These are phyloP conservation scores for Bunonema sp. DNA, from an alignment of 2,888 invertebrate species.

Conservation along the genomic window DNA sequence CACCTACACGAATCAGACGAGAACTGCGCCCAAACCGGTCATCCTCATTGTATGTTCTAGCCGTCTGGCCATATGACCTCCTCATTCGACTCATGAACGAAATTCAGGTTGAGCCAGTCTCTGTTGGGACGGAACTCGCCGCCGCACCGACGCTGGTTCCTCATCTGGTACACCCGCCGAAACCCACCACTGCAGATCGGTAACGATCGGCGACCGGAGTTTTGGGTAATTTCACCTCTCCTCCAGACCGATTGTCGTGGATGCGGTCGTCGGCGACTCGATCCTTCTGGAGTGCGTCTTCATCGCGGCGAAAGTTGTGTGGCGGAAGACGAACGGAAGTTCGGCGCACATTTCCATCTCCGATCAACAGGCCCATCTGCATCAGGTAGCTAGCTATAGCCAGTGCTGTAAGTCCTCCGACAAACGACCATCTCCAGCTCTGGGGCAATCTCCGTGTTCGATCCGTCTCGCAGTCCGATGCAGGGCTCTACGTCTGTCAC, in stretches of 20 bases:
- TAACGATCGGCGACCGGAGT: no score
- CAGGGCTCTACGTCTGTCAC: conserved; percentile 20
- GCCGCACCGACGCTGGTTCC: conserved; percentile 7
- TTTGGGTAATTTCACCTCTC: no score
- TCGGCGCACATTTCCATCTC: not conserved
- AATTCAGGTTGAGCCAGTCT: conserved; percentile 7
- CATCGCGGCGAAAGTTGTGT: conserved; percentile 22
- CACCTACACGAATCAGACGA: conserved; percentile 20
- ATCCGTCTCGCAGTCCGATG: conserved; percentile 6
- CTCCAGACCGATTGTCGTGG: conserved; percentile 19
- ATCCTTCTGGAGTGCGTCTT: conserved; percentile 34
- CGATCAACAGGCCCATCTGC: no score
- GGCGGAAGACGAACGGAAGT: conserved; percentile 9
- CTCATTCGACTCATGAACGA: not conserved
- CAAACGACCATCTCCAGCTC: conserved; percentile 10
- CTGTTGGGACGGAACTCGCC: no score
- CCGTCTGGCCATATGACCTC: no score
- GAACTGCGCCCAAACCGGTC: conserved; percentile 23
- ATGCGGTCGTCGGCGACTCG: conserved; percentile 23
- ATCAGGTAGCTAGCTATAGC: not conserved
- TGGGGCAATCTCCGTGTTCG: conserved; percentile 25
- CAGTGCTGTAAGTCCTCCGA: not conserved
- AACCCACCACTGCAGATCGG: conserved; percentile 10
- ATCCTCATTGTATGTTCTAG: conserved; percentile 16
- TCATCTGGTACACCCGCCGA: conserved; percentile 16